Base-by-base conservation (phyloP, 2,888 invertebrate genomes). In the Microlaimidae sp. region DNA sequence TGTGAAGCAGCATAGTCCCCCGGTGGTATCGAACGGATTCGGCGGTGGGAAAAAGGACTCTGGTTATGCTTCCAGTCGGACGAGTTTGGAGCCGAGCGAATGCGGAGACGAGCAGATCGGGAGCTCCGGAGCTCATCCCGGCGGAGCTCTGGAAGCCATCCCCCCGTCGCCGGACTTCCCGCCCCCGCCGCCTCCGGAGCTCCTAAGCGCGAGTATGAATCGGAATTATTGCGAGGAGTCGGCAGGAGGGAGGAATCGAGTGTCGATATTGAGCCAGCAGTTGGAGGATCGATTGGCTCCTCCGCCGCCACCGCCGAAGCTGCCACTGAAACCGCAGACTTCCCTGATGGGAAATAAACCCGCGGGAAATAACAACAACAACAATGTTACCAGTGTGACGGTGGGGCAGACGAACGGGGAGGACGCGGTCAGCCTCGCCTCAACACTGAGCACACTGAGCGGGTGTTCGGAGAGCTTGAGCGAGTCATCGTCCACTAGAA, bases 61-160 rank as follows among this genome's bases (percentile, higher is more conserved):
- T 43, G 66, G 67, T 23, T 69, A 69, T 59, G 67, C 69, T 1
- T 69, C 69, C 13, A 69, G 68, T 10, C 52, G 69, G 24, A 69
- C 66, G 7, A 65, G 65, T 4, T 56, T 69, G 50, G 69, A 69
- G 56, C 69, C 67, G 7, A 64, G 63, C 27, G 69, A 69, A 51
- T 65, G 60, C 51, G 63, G 63, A 10, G 69, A 68, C 42, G 59
- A 61, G 1, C 48, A 32, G 10, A 13, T 17, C 10, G 32, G 32
- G 17, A 17, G 32, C 7, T 7, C 10, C 32, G 32, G 32, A 32
- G 32, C 32, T 17, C 7, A 32, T 17, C 10, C 10, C 32, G 17
- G 17, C 32, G 32, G 32, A 17, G 32, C 32, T 17, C 17, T 32
- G 32, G 32, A 32, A 17, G 32, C 17, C 32, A 32, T 32, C 17